These are phyloP conservation scores for Trichosurus vulpecula DNA, from an alignment of 2,797 vertebrate species.

Conservation along the genomic window DNA sequence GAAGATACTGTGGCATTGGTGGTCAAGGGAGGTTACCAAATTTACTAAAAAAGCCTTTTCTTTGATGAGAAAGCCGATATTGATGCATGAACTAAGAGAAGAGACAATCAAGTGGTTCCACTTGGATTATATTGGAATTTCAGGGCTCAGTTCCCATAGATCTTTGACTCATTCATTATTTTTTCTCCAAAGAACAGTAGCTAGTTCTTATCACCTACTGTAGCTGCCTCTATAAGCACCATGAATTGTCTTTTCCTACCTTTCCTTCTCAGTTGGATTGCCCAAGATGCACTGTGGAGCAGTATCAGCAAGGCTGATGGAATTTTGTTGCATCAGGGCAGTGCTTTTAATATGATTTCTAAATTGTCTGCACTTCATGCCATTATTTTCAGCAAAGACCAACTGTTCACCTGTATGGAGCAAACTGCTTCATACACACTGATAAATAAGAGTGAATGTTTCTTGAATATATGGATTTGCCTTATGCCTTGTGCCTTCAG, in stretches of 20 bases:
- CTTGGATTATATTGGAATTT: conserved; percentile 37
- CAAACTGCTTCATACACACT: conserved; percentile 62
- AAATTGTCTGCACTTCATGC: conserved; percentile 65
- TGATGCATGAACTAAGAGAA: conserved; percentile 22
- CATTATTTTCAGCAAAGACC: conserved; percentile 76
- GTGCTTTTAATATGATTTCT: conserved; percentile 68
- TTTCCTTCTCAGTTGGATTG: conserved; percentile 32
- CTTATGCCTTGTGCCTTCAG: conserved; percentile 62
- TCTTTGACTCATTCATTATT: conserved; percentile 20
- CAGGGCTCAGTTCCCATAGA: conserved; percentile 21
- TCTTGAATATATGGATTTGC: conserved; percentile 69
- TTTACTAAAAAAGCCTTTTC: conserved; percentile 47
- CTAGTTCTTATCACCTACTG: background rate
- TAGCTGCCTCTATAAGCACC: conserved; percentile 24
- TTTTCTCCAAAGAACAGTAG: conserved; percentile 19
- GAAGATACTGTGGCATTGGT: conserved; percentile 13
- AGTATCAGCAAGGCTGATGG: conserved; percentile 55
- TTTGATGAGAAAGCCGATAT: background rate
- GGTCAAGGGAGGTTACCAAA: background rate
- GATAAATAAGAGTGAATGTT: conserved; percentile 51
- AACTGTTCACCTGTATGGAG: conserved; percentile 61
- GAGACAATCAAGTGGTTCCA: conserved; percentile 13
- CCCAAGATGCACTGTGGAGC: conserved; percentile 5
- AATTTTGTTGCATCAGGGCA: conserved; percentile 38
- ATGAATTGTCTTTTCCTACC: conserved; percentile 12